Conservation (phyloP, 2,888 invertebrate species). For the Drosophila mayaguana region DNA sequence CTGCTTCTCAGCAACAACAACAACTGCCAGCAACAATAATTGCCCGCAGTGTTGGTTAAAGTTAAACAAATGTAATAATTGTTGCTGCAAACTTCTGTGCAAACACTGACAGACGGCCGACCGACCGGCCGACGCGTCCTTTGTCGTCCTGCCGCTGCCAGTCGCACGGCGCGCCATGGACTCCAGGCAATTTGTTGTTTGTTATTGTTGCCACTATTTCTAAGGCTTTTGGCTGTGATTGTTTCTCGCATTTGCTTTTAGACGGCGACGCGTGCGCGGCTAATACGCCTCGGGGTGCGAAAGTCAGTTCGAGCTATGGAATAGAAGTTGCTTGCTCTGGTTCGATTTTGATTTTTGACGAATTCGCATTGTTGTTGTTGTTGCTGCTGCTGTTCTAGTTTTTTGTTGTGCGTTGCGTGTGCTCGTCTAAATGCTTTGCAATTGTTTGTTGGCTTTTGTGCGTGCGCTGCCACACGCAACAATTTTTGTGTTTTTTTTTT, state of each 20-base stretch:
- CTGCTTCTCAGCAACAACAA: conserved; percentile 31
- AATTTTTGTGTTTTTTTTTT: conserved; percentile 15
- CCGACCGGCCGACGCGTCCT: conserved; percentile 27
- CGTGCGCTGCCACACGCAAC: conserved; percentile 66
- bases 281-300: conserved; percentile 83
- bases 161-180: conserved; percentile 47
- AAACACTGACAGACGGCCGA: conserved; percentile 62
- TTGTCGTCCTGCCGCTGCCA: conserved; percentile 31
- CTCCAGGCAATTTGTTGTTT: conserved; percentile 79
- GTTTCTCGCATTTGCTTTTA: conserved; percentile 60
- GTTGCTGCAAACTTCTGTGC: conserved; percentile 75
- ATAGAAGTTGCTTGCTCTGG: conserved; percentile 44
- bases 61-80: conserved; percentile 82
- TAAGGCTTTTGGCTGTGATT: conserved; percentile 61
- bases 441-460: conserved; percentile 77
- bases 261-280: conserved; percentile 69
- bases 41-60: conserved; percentile 61
- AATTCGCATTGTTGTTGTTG: conserved; percentile 60
- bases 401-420: conserved; percentile 51
- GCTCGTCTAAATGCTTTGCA: conserved; percentile 75
- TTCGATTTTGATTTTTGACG: conserved; percentile 81
- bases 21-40: conserved; percentile 56
- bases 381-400: conserved; percentile 20
- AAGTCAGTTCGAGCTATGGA: conserved; percentile 70
- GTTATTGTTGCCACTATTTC: conserved; percentile 72